A percentile compares a stretch with the other conserved stretches of the same genome.
These are phyloP conservation scores for Brachionus calyciflorus DNA, from an alignment of 1,140 invertebrate species.

Conservation along the genomic window DNA sequence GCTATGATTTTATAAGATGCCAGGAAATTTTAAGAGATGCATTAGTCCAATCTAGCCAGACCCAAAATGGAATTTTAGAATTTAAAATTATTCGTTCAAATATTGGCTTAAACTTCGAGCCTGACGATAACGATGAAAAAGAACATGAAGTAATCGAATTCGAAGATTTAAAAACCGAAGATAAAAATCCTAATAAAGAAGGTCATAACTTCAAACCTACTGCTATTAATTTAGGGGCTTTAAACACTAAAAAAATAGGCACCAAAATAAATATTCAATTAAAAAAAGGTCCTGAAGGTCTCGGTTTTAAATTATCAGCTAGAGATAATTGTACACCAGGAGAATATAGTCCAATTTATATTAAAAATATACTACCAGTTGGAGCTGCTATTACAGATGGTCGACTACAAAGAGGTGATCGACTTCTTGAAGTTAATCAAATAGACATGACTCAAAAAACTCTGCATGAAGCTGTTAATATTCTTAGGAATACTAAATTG, in stretches of 20 bases:
- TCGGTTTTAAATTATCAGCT: slow-evolving; percentile 95
- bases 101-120: neutral
- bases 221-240: slow-evolving; percentile 45
- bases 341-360: slow-evolving; percentile 90
- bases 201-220: neutral
- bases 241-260: slow-evolving; percentile 37
- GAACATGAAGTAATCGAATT: neutral
- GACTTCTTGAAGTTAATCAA: slow-evolving; percentile 77
- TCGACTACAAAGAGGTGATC: slow-evolving; percentile 82
- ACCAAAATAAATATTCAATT: slow-evolving; percentile 43
- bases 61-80: slow-evolving; percentile 11
- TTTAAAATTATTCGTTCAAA: neutral
- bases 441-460: slow-evolving; percentile 84
- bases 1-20: slow-evolving; percentile 70
- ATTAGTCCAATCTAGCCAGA: slow-evolving; percentile 62
- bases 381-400: slow-evolving; percentile 93
- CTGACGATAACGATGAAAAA: neutral
- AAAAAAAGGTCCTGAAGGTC: slow-evolving; percentile 63
- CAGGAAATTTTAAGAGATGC: slow-evolving; percentile 76
- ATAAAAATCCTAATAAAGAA: neutral
- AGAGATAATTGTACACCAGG: slow-evolving; percentile 66
- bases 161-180: neutral
- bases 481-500: slow-evolving; percentile 75
- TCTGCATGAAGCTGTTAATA: slow-evolving; percentile 82
- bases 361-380: slow-evolving; percentile 94